Base-by-base conservation (phyloP, 1,140 invertebrate species). In the Zophobas atratus region DNA sequence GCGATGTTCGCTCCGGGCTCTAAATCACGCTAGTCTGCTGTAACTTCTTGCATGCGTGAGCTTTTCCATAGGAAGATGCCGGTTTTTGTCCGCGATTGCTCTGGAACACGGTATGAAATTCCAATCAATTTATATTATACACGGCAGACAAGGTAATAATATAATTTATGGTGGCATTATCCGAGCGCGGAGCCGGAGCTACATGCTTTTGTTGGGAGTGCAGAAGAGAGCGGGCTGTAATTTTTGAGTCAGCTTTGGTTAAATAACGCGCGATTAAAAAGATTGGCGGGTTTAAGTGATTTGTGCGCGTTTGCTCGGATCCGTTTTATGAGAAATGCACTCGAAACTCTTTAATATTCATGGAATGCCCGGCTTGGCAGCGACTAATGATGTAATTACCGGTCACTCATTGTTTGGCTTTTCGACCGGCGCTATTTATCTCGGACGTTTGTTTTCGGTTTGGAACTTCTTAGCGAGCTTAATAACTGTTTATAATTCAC, bases 71-170 rank as follows among this genome's bases (percentile, higher is more conserved):
- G 75, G 79, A 81, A 82, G 80, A 82, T 84, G 83, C 81, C 73
- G 84, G 77, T 84, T 84, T 84, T 84, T 82, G 78, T 80, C 77
- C 79, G 83, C 83, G 81, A 85, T 85, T 84, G 83, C 83, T 79
- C 81, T 82, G 82, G 79, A 83, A 83, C 83, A 84, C 82, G 84
- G 82, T 85, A 84, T 84, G 85, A 86, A 85, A 86, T 85, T 86
- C 85, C 85, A 84, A 85, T 85, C 84, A 84, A 86, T 86, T 85
- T 86, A 86, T 86, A 84, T 86, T 84, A 85, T 86, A 86, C 83
- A 84, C 83, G 80, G 80, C 83, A 80, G 85, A 86, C 85, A 86
- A 85, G 85, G 84, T 86, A 86, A 86, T 86, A 86, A 86, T 85
- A 86, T 86, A 86, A 86, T 86, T 86, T 86, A 86, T 86, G 72